A percentile compares a stretch with the other conserved stretches of the same genome.
phyloP scores from a whole-genome alignment of 2,888 invertebrate species.

The Trichopoda pennipes region DNA sequence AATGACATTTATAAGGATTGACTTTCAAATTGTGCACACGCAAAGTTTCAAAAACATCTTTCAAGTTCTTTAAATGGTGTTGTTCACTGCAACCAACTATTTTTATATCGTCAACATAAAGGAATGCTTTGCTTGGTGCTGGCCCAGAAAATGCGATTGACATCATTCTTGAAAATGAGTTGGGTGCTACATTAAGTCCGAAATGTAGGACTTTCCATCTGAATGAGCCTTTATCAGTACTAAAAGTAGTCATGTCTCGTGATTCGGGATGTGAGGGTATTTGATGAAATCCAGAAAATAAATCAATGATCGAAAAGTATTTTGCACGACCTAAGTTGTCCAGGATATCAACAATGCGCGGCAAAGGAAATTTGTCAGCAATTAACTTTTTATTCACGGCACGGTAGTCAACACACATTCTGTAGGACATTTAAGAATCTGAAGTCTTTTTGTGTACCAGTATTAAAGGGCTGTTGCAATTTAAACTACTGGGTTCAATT shows the following conservation, averaged over 20 bases:
- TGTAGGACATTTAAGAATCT: background rate
- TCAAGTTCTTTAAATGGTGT: background rate
- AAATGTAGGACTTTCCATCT: conserved; percentile 66
- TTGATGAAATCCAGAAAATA: conserved; percentile 16
- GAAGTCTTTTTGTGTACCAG: conserved; percentile 19
- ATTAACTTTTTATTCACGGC: no score
- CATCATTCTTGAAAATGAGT: conserved; percentile 69
- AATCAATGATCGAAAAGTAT: no score
- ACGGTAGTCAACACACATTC: no score
- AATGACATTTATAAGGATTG: background rate
- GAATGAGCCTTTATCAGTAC: background rate
- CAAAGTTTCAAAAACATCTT: background rate
- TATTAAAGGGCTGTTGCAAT: conserved; percentile 22
- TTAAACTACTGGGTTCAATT: conserved; percentile 12
- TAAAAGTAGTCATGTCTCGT: conserved; percentile 10
- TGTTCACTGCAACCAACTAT: background rate
- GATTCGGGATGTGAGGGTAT: conserved; percentile 1
- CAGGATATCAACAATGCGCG: background rate
- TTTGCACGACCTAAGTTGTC: background rate
- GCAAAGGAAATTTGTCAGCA: background rate
- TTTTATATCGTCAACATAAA: no score
- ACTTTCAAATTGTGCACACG: background rate
- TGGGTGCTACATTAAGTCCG: conserved; percentile 68
- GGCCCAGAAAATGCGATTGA: conserved; percentile 34
- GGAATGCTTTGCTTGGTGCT: no score